Evolutionary conservation across 2,113 vertebrate genomes (phyloP).

Genomic region (Lasiurus cinereus): DNA sequence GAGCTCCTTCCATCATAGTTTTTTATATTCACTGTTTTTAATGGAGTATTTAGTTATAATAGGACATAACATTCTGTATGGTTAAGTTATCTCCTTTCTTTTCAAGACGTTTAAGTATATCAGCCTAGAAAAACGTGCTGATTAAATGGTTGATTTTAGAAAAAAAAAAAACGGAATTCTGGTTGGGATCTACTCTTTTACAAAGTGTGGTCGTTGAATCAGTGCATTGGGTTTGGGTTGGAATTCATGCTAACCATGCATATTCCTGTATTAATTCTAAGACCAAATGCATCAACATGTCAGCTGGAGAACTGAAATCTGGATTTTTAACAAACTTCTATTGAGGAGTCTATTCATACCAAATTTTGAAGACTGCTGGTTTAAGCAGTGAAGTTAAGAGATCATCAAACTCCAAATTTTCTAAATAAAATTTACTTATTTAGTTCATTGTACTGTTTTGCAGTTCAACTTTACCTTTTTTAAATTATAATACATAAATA

Average conservation of each 20-base stretch:
- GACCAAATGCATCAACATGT: background rate
- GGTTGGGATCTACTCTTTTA: background rate
- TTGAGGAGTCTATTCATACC: background rate
- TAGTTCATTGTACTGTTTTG: background rate
- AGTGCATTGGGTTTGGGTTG: background rate
- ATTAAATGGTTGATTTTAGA: constrained; percentile 41
- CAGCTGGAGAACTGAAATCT: background rate
- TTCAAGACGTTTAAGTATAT: constrained; percentile 42
- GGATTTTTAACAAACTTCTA: background rate
- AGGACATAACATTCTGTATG: constrained; percentile 53
- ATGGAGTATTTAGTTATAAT: constrained; percentile 62
- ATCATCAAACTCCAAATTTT: background rate
- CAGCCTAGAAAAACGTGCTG: background rate
- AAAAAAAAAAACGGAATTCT: background rate
- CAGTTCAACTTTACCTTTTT: background rate
- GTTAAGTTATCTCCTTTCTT: constrained; percentile 56
- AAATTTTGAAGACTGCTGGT: background rate
- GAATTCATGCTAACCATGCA: background rate
- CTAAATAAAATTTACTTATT: background rate
- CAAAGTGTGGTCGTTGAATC: background rate
- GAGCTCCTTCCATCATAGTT: constrained; percentile 69
- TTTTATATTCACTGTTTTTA: constrained; percentile 71
- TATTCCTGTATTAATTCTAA: background rate
- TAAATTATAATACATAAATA: background rate
- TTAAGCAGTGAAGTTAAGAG: background rate